A percentile compares a stretch with the other conserved stretches of the same genome.
These are phyloP conservation scores for Dipodomys merriami DNA, from an alignment of 2,113 vertebrate species.

Conservation along the genomic window DNA sequence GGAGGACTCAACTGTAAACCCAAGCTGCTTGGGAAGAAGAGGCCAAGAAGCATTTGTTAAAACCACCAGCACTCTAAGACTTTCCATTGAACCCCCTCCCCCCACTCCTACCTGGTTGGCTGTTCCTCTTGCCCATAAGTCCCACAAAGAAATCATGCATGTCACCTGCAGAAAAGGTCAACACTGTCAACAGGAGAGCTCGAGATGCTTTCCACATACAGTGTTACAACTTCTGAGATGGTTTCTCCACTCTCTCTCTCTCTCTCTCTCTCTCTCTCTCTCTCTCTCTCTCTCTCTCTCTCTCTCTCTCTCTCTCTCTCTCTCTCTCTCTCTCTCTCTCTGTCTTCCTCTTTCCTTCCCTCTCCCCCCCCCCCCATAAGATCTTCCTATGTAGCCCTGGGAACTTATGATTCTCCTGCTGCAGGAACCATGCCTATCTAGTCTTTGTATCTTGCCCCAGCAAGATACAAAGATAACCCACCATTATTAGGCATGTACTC, in stretches of 20 bases:
- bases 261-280: not conserved
- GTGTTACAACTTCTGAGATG: not conserved
- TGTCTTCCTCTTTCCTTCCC: not conserved
- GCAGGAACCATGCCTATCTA: not conserved
- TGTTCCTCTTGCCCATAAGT: constrained; percentile 94
- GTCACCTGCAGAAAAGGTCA: constrained; percentile 86
- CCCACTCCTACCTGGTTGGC: constrained; percentile 84
- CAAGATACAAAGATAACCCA: not conserved
- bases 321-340: not conserved
- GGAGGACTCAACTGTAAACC: not conserved
- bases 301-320: not conserved
- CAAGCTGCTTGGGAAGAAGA: not conserved
- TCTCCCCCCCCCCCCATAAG: not conserved
- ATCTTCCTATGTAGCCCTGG: not conserved
- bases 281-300: not conserved
- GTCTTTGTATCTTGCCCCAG: not conserved
- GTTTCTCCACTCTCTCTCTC: not conserved
- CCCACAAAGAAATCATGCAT: constrained; percentile 97
- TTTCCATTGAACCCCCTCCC: not conserved
- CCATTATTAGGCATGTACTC: not conserved
- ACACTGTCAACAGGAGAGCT: not conserved
- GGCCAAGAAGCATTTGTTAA: not conserved
- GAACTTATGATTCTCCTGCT: not conserved
- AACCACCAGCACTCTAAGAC: not conserved
- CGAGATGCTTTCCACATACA: not conserved